These are phyloP conservation scores for Trichonephila clavata DNA, from an alignment of 1,140 invertebrate species.

Conservation along the genomic window DNA sequence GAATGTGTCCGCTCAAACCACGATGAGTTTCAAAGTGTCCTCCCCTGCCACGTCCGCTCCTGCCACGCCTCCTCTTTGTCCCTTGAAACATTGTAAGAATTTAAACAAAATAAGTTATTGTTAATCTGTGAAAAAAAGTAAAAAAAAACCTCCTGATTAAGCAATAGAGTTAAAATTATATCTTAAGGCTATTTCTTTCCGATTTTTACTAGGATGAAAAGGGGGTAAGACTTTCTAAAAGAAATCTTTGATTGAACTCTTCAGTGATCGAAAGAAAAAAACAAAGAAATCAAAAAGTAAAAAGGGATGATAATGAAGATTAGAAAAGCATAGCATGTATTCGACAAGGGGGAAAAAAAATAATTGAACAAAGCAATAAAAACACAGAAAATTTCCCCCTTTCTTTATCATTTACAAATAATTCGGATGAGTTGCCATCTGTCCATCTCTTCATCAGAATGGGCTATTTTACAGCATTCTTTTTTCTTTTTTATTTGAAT, in stretches of 20 bases:
- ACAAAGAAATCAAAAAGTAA: not conserved
- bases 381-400: not conserved
- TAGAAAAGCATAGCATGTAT: not conserved
- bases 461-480: not conserved
- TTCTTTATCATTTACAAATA: constrained; percentile 17
- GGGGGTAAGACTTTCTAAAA: not conserved
- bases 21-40: no score
- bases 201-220: not conserved
- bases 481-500: constrained; percentile 8
- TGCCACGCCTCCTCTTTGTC: no score
- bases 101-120: no score
- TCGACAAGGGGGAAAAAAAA: not conserved
- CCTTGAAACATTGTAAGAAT: no score
- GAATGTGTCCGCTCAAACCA: no score
- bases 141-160: no score
- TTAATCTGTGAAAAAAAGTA: no score
- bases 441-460: not conserved
- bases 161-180: not conserved
- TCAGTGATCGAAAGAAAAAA: not conserved
- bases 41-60: no score
- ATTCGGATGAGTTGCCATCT: constrained; percentile 7
- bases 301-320: constrained; percentile 25
- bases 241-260: constrained; percentile 32
- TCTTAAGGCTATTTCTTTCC: not conserved
- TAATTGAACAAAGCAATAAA: constrained; percentile 22